Conservation (phyloP, 2,888 invertebrate genomes). For the Drosophila hamatofila region DNA sequence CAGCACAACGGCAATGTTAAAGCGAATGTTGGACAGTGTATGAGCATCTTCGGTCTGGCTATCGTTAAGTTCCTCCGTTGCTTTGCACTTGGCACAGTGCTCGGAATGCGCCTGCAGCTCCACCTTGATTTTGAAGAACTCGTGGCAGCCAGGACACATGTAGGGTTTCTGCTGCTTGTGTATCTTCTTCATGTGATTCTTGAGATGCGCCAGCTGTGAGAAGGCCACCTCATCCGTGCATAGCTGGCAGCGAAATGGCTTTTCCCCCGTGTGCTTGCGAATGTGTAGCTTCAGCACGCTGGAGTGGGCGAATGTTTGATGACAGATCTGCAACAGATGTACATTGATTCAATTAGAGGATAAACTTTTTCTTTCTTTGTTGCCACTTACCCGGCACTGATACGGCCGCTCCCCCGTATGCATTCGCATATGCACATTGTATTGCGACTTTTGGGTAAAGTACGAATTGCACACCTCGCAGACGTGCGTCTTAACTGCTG, state of each 20-base stretch:
- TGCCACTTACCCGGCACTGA: constrained; percentile 88
- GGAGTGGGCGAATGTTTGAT: constrained; percentile 90
- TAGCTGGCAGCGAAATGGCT: constrained; percentile 91
- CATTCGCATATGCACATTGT: constrained; percentile 93
- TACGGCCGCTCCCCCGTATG: constrained; percentile 94
- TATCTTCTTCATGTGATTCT: constrained; percentile 94
- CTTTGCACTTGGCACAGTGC: constrained; percentile 83
- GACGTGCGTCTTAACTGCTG: constrained; percentile 89
- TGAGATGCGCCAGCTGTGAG: constrained; percentile 93
- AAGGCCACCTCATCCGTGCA: constrained; percentile 90
- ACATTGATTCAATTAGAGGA: not conserved
- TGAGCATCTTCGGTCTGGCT: constrained; percentile 79
- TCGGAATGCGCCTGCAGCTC: constrained; percentile 89
- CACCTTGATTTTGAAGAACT: constrained; percentile 91
- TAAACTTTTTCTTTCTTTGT: not conserved
- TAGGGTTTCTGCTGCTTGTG: constrained; percentile 93
- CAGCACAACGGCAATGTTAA: constrained; percentile 91
- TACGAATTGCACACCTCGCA: constrained; percentile 92
- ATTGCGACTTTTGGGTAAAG: constrained; percentile 93
- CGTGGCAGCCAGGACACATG: constrained; percentile 90
- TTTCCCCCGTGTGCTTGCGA: constrained; percentile 93
- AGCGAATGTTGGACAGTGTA: constrained; percentile 91
- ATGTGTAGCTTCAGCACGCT: constrained; percentile 94
- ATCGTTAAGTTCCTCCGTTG: constrained; percentile 33
- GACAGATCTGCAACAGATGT: constrained; percentile 77